phyloP scores from a whole-genome alignment of 2,888 invertebrate genomes.

The Scrobipalpa costella region DNA sequence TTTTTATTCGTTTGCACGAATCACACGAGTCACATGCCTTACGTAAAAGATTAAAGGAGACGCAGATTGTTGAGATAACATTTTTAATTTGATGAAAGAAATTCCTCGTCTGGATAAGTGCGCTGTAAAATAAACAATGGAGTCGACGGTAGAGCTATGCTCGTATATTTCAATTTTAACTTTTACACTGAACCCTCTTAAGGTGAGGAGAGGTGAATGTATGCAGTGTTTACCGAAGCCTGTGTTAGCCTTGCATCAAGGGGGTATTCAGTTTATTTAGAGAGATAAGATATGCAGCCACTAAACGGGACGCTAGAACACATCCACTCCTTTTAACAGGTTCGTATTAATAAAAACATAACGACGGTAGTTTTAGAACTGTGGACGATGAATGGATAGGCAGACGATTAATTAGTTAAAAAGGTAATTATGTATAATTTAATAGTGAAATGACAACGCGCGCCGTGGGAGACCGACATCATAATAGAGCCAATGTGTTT shows the following conservation, averaged over 20 bases:
- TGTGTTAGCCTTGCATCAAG: slow-evolving; percentile 14
- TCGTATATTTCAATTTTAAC: neutral
- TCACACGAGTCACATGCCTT: neutral
- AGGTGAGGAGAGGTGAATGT: slow-evolving; percentile 18
- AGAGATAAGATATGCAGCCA: slow-evolving; percentile 27
- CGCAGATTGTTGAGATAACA: neutral
- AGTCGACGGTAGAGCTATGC: neutral
- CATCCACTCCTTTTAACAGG: slow-evolving; percentile 14
- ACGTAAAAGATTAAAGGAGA: neutral
- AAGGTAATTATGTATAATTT: slow-evolving; percentile 55
- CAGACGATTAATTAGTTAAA: slow-evolving; percentile 38
- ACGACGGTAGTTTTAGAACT: slow-evolving; percentile 20
- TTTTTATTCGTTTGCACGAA: neutral
- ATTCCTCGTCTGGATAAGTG: neutral
- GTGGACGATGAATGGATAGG: slow-evolving; percentile 10
- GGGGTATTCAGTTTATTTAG: slow-evolving; percentile 27
- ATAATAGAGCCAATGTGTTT: slow-evolving; percentile 61
- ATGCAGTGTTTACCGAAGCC: slow-evolving; percentile 18
- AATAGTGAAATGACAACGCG: slow-evolving; percentile 58
- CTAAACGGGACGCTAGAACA: neutral
- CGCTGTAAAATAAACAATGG: neutral
- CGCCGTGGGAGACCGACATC: slow-evolving; percentile 70
- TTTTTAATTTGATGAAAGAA: slow-evolving; percentile 5
- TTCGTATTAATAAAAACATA: slow-evolving; percentile 2
- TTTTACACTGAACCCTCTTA: slow-evolving; percentile 13